phyloP scores from a whole-genome alignment of 2,797 vertebrate species.

The Gymnodraco acuticeps region DNA sequence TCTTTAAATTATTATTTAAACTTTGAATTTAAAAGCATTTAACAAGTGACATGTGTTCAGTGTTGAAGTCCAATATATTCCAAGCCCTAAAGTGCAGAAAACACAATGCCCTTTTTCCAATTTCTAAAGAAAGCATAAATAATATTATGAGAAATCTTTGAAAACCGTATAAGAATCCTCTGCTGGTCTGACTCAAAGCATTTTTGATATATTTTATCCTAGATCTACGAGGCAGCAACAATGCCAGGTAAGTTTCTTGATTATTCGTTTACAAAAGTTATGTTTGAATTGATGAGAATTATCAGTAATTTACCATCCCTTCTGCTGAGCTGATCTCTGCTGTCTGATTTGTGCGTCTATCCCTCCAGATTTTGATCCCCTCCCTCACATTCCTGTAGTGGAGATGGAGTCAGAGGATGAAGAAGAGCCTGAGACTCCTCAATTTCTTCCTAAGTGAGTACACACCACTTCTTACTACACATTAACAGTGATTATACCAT shows the following conservation, averaged over 20 bases:
- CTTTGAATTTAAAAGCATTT: too few species aligned
- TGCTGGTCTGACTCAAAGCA: neutral
- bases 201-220: neutral
- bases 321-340: neutral
- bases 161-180: neutral
- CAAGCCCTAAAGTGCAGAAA: too few species aligned
- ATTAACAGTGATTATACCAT: neutral
- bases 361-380: slow-evolving; percentile 78
- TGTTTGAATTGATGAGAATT: neutral
- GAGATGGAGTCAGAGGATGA: slow-evolving; percentile 84
- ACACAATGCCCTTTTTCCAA: too few species aligned
- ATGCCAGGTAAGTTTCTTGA: slow-evolving; percentile 76
- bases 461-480: neutral
- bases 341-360: neutral
- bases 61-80: too few species aligned
- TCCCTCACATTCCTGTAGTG: slow-evolving; percentile 84
- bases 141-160: neutral
- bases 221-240: slow-evolving; percentile 74
- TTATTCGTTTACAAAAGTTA: neutral
- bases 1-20: too few species aligned
- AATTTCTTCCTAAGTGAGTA: slow-evolving; percentile 77
- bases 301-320: neutral
- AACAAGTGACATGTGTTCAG: too few species aligned
- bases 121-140: too few species aligned
- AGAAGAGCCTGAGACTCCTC: slow-evolving; percentile 31